Percentiles rank a stretch among this genome's conserved stretches.
phyloP scores from a whole-genome alignment of 2,888 invertebrate species.

The Neria commutata region DNA sequence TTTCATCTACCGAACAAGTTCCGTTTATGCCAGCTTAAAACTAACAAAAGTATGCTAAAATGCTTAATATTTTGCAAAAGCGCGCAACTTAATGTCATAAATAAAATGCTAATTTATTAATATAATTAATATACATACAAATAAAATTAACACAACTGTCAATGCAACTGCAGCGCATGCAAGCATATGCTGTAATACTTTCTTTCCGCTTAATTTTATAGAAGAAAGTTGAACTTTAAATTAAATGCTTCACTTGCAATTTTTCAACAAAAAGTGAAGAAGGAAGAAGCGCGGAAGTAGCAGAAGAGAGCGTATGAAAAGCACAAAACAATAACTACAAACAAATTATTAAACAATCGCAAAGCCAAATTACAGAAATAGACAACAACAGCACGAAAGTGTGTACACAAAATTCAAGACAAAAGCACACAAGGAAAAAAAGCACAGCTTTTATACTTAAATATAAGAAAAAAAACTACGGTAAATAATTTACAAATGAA shows the following conservation, averaged over 20 bases:
- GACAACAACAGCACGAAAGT: neutral
- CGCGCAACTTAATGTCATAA: no score
- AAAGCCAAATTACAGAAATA: conserved; percentile 1
- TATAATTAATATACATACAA: neutral
- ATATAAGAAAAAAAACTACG: conserved; percentile 6
- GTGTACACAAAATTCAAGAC: neutral
- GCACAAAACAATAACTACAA: neutral
- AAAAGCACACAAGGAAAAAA: conserved; percentile 6
- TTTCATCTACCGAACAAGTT: no score
- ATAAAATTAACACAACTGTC: neutral
- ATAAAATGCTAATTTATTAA: conserved; percentile 1
- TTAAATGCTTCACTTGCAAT: neutral
- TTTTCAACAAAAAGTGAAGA: neutral
- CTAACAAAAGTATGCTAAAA: neutral
- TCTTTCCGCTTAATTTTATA: neutral
- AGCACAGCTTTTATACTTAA: conserved; percentile 19
- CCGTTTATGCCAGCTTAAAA: neutral
- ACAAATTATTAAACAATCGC: neutral
- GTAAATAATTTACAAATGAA: neutral
- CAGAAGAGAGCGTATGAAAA: neutral
- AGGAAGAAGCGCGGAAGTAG: neutral
- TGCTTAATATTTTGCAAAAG: neutral
- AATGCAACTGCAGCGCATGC: neutral
- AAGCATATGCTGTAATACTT: neutral
- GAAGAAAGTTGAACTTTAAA: neutral